Evolutionary conservation across 2,797 vertebrate species (phyloP), one percentile per base, ranked within the genome.

Genomic region (Oceanodroma leucorhoa): DNA sequence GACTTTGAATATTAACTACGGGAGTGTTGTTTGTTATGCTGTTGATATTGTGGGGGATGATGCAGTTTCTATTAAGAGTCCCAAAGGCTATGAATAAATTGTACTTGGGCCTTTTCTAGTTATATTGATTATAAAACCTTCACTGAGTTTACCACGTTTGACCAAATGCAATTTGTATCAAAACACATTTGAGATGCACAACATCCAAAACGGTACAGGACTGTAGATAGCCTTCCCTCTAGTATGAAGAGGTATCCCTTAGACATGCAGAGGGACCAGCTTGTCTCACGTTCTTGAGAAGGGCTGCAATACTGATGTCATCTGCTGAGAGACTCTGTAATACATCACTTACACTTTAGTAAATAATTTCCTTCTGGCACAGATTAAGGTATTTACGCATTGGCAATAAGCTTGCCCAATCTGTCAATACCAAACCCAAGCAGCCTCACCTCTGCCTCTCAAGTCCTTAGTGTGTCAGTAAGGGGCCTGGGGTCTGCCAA

Each of bases 51-150:
- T 66, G 46, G 57, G 41, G 41, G 53, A 48, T 51, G 75, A 69
- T 69, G 57, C 38, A 23, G 51, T 87, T 91, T 92, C 66, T 77
- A 10, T 92, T 81, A 80, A 77, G 40, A 50, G 40, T 92, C 87
- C 40, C 58, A 15, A 40, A 89, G 62, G 36, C 69, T 86, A 87
- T 79, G 75, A 89, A 90, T 93, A 93, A 80, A 91, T 95, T 91
- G n/a, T 66, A 11, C 24, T 73, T 50, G n/a, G 18, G 66, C 57
- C 53, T 72, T 55, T 54, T 88, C 57, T 65, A 36, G 26, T 82
- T 90, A 41, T 3, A n/a, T 26, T 67, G 50, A 38, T 90, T 84
- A 41, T 58, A 61, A 87, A 95, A 48, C 34, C 23, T 89, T 93
- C 73, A 60, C 29, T 66, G 34, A 79, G 22, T 70, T 24, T 87